Base-by-base conservation (phyloP, 2,113 vertebrate species). In the Dinomys branickii region DNA sequence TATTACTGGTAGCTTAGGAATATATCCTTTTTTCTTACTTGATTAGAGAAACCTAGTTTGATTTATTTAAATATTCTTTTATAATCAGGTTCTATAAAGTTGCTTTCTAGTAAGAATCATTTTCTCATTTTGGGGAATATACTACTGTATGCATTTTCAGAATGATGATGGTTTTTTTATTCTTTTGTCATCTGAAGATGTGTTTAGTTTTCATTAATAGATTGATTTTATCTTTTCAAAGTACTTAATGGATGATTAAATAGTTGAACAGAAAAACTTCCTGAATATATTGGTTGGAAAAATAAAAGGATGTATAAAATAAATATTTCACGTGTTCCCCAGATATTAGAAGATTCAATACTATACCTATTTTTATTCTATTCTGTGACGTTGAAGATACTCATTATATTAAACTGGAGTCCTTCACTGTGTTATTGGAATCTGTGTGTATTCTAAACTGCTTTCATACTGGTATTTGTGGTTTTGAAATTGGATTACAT, bases 21-120 rank as follows among this genome's bases (percentile, higher is more conserved):
- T 95, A 30, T 96, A 61, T 85, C 61, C 6, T 91, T 88, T 88
- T 81, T 87, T 85, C 20, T 73, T 85, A 90, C 47, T 90, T 82
- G 28, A 95, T 94, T 94, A 96, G 83, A 90, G 33, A 73, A 96
- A 73, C 24, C 20, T 93, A 97, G 91, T 90, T 92, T 61, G 81
- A 50, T 97, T 96, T 94, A 56, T 91, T 97, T 93, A 67, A 96
- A 54, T 12, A 56, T 97, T 78, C 50, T 63, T 93, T 96, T 94
- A 67, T 94, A 95, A 95, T 91, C 97, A 65, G 88, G 80, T 95
- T 96, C 83, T 38, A 47, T 59, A 61, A 87, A 95, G 71, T 94
- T 95, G 44, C 61, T 56, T 75, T 91, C n/a, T 65, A 94, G n/a
- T 96, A 52, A 85, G 96, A 94, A 93, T 28, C 61, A 94, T 30